A percentile compares a stretch with the other conserved stretches of the same genome.
These are phyloP conservation scores for Plagodis dolabraria DNA, from an alignment of 2,888 invertebrate genomes.

Conservation along the genomic window DNA sequence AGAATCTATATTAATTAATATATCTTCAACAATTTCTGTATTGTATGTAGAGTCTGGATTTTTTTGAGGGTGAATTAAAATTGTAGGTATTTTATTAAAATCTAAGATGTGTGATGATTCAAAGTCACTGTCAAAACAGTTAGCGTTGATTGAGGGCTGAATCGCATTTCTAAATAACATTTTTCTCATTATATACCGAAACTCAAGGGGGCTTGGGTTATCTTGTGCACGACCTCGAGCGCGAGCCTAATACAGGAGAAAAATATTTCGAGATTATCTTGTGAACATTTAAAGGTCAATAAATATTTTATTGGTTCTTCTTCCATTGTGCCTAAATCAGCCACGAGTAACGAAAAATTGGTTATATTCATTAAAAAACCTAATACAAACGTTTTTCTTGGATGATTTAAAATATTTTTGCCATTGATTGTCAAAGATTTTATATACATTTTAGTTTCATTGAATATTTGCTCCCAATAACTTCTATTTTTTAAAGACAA, in stretches of 20 bases:
- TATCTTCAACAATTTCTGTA: no score
- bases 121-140: not conserved
- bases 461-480: not conserved
- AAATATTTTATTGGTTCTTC: not conserved
- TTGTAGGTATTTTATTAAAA: no score
- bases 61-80: no score
- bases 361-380: slow-evolving; percentile 3
- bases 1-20: no score
- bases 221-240: slow-evolving; percentile 20
- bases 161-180: slow-evolving; percentile 26
- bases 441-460: slow-evolving; percentile 3
- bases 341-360: not conserved
- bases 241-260: slow-evolving; percentile 25
- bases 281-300: slow-evolving; percentile 14
- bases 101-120: no score
- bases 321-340: slow-evolving; percentile 1
- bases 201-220: slow-evolving; percentile 15
- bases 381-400: slow-evolving; percentile 19
- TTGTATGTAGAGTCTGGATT: no score
- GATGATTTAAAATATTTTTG: slow-evolving; percentile 17
- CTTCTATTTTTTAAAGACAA: not conserved
- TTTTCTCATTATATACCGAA: slow-evolving; percentile 23
- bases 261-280: slow-evolving; percentile 21
- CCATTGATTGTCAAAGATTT: slow-evolving; percentile 16
- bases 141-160: slow-evolving; percentile 13